Base-by-base conservation (phyloP, 53 echinoderm and acorn worm species). In the Arbacia lixula region DNA sequence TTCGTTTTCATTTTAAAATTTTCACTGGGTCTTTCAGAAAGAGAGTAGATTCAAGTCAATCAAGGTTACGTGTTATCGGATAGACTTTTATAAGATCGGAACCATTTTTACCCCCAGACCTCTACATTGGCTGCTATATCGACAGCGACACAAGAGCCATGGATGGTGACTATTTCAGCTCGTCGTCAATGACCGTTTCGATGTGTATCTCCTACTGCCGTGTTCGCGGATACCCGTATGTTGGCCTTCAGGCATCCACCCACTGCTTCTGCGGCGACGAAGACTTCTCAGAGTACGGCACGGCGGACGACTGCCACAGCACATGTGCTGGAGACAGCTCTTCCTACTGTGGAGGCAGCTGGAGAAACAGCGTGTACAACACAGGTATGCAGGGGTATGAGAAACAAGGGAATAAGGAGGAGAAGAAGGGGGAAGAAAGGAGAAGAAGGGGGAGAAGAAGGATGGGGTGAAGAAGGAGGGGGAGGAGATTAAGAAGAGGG, bases 201-300 rank as follows among this genome's bases (percentile, higher is more conserved):
- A 50, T 52, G 0, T 94, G 94, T 36, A 86, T 91, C 49, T 56
- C 58, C 21, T 84, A 86, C 66, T 94, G 94, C 54, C 86, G 80
- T 4, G 84, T 83, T 36, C 76, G 74, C n/a, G 91, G 88, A 1
- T 78, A 89, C 42, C 91, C 91, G 14, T 91, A 83, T 53, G 91
- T 87, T n/a, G 94, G 94, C 9, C 28, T 94, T 27, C 91, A 94
- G 60, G 66, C 81, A 4, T 36, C 32, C 1, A 17, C 30, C 9
- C 43, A 89, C 0, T 94, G 94, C 69, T 91, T 78, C 58, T 94
- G 94, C 51, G 91, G 94, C 36, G 94, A 87, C 53, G 85, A 86
- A 6, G 62, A 65, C 36, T 94, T 91, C 62, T 78, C 68, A 4
- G 61, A 71, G 1, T 55, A 89, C 71, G 88, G 85, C 4, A 52